phyloP scores from a whole-genome alignment of 2,888 invertebrate genomes.

The Mamestra brassicae region DNA sequence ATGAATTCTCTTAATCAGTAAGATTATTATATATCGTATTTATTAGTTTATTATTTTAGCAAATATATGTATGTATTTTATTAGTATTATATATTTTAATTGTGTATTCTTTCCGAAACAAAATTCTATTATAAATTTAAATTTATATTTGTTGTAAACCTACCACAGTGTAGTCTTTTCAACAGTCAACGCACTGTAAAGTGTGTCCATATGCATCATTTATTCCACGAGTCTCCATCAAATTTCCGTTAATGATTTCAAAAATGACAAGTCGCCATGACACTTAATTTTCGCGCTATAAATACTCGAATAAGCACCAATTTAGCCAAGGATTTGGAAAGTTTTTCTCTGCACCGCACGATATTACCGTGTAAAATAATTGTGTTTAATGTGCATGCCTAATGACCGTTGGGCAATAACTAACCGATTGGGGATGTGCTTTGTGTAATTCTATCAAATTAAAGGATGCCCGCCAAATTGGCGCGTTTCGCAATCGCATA shows the following conservation, averaged over 20 bases:
- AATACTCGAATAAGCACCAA: slow-evolving; percentile 3
- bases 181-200: not conserved
- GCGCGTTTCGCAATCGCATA: slow-evolving; percentile 43
- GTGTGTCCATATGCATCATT: not conserved
- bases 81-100: no score
- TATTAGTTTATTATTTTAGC: no score
- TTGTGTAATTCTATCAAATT: slow-evolving; percentile 48
- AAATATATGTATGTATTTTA: no score
- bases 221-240: not conserved
- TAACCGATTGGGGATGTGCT: slow-evolving; percentile 54
- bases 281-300: slow-evolving; percentile 16
- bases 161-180: no score
- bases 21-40: no score
- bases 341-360: slow-evolving; percentile 21
- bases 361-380: slow-evolving; percentile 23
- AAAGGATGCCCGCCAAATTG: slow-evolving; percentile 59
- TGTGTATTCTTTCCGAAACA: no score
- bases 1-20: no score
- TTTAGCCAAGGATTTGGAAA: slow-evolving; percentile 45
- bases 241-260: not conserved
- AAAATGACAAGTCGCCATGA: slow-evolving; percentile 12
- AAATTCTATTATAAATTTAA: no score
- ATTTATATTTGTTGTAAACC: no score
- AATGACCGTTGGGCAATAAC: slow-evolving; percentile 51
- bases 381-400: slow-evolving; percentile 57